Evolutionary conservation across 2,888 invertebrate genomes (phyloP).

Genomic region (Halocaridina rubra): DNA sequence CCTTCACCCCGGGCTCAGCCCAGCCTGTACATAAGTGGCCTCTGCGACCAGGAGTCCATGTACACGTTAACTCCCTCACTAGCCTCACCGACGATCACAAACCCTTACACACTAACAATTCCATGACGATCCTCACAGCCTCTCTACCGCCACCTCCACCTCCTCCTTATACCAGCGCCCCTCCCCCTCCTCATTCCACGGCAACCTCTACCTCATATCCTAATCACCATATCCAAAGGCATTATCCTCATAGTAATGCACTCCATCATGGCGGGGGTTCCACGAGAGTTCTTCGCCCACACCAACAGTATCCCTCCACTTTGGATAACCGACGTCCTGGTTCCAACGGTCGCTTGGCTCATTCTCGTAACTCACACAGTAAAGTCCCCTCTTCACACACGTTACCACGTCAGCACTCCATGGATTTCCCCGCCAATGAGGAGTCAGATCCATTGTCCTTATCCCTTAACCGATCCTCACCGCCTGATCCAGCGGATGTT

Average conservation of each 20-base stretch:
- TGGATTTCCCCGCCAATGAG: slow-evolving; percentile 22
- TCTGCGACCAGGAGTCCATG: slow-evolving; percentile 86
- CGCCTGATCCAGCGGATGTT: slow-evolving; percentile 10
- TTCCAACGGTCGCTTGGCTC: slow-evolving; percentile 39
- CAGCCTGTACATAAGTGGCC: slow-evolving; percentile 82
- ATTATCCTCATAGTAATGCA: neutral
- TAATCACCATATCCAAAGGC: neutral
- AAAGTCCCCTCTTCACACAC: slow-evolving; percentile 35
- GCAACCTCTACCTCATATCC: too few species aligned
- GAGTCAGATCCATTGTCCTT: neutral
- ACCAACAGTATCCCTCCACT: slow-evolving; percentile 59
- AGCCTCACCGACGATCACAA: slow-evolving; percentile 59
- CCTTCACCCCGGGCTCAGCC: slow-evolving; percentile 50
- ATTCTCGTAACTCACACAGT: slow-evolving; percentile 34
- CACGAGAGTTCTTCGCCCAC: slow-evolving; percentile 49
- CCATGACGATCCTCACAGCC: slow-evolving; percentile 32
- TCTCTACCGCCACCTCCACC: slow-evolving; percentile 4
- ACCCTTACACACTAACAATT: slow-evolving; percentile 59
- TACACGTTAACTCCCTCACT: slow-evolving; percentile 78
- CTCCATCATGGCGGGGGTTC: neutral
- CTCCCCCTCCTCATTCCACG: slow-evolving; percentile 18
- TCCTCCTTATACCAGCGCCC: slow-evolving; percentile 21
- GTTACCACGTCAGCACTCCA: slow-evolving; percentile 48
- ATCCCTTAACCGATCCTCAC: slow-evolving; percentile 12
- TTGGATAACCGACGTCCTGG: slow-evolving; percentile 45